Base-by-base conservation (phyloP, 2,797 vertebrate species). In the Phataginus tricuspis region DNA sequence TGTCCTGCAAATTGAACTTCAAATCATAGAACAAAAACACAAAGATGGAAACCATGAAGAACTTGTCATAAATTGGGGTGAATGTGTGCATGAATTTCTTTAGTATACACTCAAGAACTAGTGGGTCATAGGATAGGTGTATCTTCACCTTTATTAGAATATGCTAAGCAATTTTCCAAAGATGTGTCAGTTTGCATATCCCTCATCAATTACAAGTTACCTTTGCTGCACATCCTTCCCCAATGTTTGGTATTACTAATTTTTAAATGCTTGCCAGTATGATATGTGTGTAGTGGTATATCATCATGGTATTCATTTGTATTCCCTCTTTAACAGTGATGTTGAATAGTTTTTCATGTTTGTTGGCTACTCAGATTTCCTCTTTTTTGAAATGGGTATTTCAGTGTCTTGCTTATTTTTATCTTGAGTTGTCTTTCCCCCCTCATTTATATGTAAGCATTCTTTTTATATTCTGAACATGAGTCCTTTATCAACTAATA, bases 111-210 rank as follows among this genome's bases (percentile, higher is more conserved):
- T 10, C 27, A 83, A 74, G 8, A 79, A 91, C 55, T 86, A 61
- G 34, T 63, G 68, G 31, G 45, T 82, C 69, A 68, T 75, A 64
- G 55, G 42, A 37, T 68, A 86, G 31, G 25, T 53, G 14, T 68
- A 53, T 88, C 69, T 88, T 92, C 34, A 77, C n/a, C 21, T 92
- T 92, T 84, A 63, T 16, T 78, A 78, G 51, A 71, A 77, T 78
- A 71, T 89, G 9, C 31, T 92, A 77, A 78, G 25, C 42, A 55
- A 77, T 84, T 88, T 75, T 63, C 34, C 25, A 84, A 75, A 84
- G 16, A 57, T 25, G 42, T 37, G 51, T 13, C 45, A 92, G 42
- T 77, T 88, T 69, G 23, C 63, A 78, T 42, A 53, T 23, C 42
- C 39, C 75, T 53, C 34, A 83, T 39, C 85, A 34, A 19, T 89